A percentile compares a stretch with the other conserved stretches of the same genome.
These are phyloP conservation scores for Drosophila multiciliata DNA, from an alignment of 2,888 invertebrate species.

Conservation along the genomic window DNA sequence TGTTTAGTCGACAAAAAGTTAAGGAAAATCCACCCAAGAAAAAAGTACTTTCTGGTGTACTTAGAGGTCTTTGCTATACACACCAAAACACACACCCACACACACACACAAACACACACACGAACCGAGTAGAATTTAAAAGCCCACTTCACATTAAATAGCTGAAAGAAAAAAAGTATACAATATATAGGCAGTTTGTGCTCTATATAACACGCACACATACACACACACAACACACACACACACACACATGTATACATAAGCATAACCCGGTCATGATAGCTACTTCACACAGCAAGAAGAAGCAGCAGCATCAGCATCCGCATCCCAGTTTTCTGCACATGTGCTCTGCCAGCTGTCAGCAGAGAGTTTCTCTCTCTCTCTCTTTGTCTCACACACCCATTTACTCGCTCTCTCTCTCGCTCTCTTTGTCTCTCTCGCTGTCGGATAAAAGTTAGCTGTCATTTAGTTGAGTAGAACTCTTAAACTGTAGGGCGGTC, in stretches of 20 bases:
- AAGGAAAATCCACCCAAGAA: background rate
- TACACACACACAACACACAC: slow-evolving; percentile 28
- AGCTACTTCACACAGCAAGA: slow-evolving; percentile 31
- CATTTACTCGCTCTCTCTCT: background rate
- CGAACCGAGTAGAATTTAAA: slow-evolving; percentile 17
- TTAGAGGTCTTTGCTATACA: slow-evolving; percentile 29
- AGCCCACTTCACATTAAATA: slow-evolving; percentile 27
- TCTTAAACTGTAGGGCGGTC: slow-evolving; percentile 17
- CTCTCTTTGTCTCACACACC: slow-evolving; percentile 8
- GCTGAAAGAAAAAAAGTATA: slow-evolving; percentile 18
- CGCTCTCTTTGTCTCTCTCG: slow-evolving; percentile 9
- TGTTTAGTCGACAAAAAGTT: slow-evolving; percentile 4
- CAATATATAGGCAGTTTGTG: slow-evolving; percentile 37
- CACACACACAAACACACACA: slow-evolving; percentile 19
- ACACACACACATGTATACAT: slow-evolving; percentile 34
- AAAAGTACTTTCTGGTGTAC: slow-evolving; percentile 33
- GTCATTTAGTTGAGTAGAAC: slow-evolving; percentile 25
- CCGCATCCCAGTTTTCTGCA: slow-evolving; percentile 52
- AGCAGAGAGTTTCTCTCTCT: slow-evolving; percentile 17
- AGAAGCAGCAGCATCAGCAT: slow-evolving; percentile 29
- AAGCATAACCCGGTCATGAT: slow-evolving; percentile 71
- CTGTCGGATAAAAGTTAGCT: slow-evolving; percentile 65
- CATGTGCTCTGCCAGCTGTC: slow-evolving; percentile 43
- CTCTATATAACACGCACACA: slow-evolving; percentile 59
- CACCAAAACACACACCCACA: slow-evolving; percentile 12